Evolutionary conservation across 2,797 vertebrate species (phyloP), one percentile per base, ranked within the genome.

Genomic region (Etheostoma perlongum): DNA sequence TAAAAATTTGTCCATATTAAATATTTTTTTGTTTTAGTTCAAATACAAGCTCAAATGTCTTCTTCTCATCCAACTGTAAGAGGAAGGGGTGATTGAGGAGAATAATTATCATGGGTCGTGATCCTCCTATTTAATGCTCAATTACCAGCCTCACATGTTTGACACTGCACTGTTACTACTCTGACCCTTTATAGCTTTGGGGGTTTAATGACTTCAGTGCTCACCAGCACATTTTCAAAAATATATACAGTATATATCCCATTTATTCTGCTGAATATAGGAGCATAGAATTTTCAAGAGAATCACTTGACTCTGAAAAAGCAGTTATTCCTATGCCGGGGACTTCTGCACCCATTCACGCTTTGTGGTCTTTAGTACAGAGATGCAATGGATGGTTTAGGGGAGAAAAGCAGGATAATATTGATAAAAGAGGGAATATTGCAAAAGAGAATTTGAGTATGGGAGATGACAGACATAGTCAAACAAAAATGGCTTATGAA

Each of bases 21-120:
- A 53, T 42, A 62, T 61, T 44, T 68, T 68, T 23, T 25, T 30
- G 23, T 74, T 49, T 21, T 3, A 58, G 11, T 30, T 52, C 58
- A 73, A 46, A 40, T 21, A 46, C 21, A 66, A 51, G n/a, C n/a
- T n/a, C n/a, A n/a, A n/a, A 46, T 27, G 27, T 65, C 15, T 70
- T 61, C 30, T 68, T 79, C 54, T 73, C 49, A 27, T 86, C 72
- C 30, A 70, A 23, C 75, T 78, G 48, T 58, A 67, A 74, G 21
- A 51, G 44, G 51, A 59, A 14, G 11, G 46, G 14, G 25, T 85
- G 85, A 90, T 74, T 84, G 80, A 84, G 81, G 81, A 88, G 49
- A 44, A 23, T 66, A 67, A 83, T 88, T 88, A 82, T 77, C 54
- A 65, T 74, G 61, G 46, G 57, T 79, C 71, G 72, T 78, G 74